Evolutionary conservation across 2,797 vertebrate genomes (phyloP).

Genomic region (Peromyscus aztecus): DNA sequence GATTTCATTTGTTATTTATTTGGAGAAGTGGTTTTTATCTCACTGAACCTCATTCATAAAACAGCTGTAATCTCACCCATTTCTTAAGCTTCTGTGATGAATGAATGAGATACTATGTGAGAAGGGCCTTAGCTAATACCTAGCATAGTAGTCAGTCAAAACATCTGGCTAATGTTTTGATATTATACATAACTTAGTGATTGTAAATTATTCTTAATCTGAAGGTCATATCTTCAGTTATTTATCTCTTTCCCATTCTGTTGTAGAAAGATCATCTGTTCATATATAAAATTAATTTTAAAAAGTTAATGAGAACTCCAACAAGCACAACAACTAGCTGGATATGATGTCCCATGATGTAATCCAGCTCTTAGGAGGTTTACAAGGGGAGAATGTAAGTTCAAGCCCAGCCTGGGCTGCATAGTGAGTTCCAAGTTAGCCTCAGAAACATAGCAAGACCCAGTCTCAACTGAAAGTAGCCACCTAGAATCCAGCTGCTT

Average conservation of each 20-base stretch:
- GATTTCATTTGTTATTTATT: conserved; percentile 36
- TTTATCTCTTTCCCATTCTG: not conserved
- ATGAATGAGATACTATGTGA: not conserved
- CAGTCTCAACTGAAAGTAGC: not conserved
- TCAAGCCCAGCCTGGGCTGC: not conserved
- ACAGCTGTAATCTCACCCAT: not conserved
- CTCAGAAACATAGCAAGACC: not conserved
- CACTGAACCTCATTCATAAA: not conserved
- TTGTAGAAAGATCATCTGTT: not conserved
- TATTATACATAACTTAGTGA: not conserved
- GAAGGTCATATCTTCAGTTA: not conserved
- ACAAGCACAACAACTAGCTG: not conserved
- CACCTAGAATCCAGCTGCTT: not conserved
- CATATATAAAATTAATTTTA: not conserved
- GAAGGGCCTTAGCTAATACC: not conserved
- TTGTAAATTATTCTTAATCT: not conserved
- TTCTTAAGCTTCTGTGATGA: not conserved
- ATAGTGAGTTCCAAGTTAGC: not conserved
- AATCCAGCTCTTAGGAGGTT: not conserved
- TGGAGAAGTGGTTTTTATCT: not conserved
- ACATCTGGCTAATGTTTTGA: not conserved
- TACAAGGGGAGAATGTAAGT: not conserved
- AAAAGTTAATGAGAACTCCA: not conserved
- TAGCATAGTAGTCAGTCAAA: not conserved
- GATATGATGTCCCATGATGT: not conserved